A percentile compares a stretch with the other conserved stretches of the same genome.
Evolutionary conservation across 1,140 invertebrate species (phyloP).

Genomic region (Ephestia elutella): DNA sequence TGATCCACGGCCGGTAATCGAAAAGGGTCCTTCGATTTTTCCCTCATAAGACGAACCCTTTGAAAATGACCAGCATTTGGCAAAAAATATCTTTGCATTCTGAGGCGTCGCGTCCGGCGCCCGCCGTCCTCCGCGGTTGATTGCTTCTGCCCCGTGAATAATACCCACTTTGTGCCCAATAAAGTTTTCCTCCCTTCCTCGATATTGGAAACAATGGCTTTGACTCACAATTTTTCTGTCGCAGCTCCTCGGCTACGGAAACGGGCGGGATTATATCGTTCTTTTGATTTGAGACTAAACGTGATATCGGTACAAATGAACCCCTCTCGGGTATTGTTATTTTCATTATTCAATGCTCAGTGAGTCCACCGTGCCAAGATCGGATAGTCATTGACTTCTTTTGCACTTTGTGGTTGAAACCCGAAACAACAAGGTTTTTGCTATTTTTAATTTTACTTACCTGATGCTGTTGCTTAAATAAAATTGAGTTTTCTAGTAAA

Average conservation of each 20-base stretch:
- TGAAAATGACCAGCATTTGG: conserved; percentile 59
- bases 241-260: conserved; percentile 28
- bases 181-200: conserved; percentile 55
- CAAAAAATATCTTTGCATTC: conserved; percentile 69
- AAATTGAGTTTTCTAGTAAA: too few species aligned
- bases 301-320: conserved; percentile 56
- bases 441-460: too few species aligned
- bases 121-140: conserved; percentile 31
- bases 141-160: conserved; percentile 53
- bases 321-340: conserved; percentile 14
- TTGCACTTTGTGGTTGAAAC: background rate
- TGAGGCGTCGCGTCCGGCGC: conserved; percentile 48
- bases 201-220: conserved; percentile 69
- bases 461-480: too few species aligned
- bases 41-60: conserved; percentile 59
- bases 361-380: background rate
- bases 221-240: conserved; percentile 57
- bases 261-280: conserved; percentile 48
- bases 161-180: conserved; percentile 67
- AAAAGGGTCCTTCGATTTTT: conserved; percentile 59
- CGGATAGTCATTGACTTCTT: conserved; percentile 1
- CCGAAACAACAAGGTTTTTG: too few species aligned
- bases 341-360: conserved; percentile 51
- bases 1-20: conserved; percentile 50
- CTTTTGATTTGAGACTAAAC: conserved; percentile 60